Base-by-base conservation (phyloP, 2,888 invertebrate genomes). In the Phyllotreta cruciferae region DNA sequence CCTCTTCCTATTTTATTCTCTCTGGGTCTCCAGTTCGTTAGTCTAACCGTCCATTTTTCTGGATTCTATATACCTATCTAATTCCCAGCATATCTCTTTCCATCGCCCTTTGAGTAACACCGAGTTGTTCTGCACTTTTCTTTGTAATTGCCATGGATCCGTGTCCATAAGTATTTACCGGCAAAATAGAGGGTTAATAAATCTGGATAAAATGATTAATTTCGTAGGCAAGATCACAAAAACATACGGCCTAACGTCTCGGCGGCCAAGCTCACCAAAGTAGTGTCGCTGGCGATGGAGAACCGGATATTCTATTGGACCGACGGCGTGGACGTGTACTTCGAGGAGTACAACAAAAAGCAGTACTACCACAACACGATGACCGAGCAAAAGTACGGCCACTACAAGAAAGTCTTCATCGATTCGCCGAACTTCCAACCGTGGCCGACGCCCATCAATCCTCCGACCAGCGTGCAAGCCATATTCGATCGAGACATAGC, bases 281-380 rank as follows among this genome's bases (percentile, higher is more conserved):
- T 93, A 0, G 83, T 88, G 6, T 93, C 93, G 4, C 83, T 94
- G 64, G 90, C 90, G 0, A 87, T 87, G 75, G 90, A 90, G 3
- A 88, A 90, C 74, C 90, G 90, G 6, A 84, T 90, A 8, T 93
- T 94, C 77, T 94, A 92, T 77, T 95, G 94, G 93, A 93, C 93
- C 0, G 90, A 92, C 74, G 93, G 92, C 0, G 84, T 86, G 56
- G 87, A 89, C 74, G 87, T 94, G 67, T 84, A 90, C 49, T 88
- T 88, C 9, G 95, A 96, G 79, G 93, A 92, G 74, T 91, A 91
- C 77, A 91, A 89, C 74, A 82, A 62, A 56, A 84, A 90, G 68
- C 87, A 85, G 74, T 94, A 90, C 76, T 92, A 89, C 74, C 93
- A 93, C 75, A 93, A 92, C 76, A 86, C 88, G 47, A 91, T 88